Evolutionary conservation across 2,797 vertebrate species (phyloP), one percentile per base, ranked within the genome.

Genomic region (Xyrichtys novacula): DNA sequence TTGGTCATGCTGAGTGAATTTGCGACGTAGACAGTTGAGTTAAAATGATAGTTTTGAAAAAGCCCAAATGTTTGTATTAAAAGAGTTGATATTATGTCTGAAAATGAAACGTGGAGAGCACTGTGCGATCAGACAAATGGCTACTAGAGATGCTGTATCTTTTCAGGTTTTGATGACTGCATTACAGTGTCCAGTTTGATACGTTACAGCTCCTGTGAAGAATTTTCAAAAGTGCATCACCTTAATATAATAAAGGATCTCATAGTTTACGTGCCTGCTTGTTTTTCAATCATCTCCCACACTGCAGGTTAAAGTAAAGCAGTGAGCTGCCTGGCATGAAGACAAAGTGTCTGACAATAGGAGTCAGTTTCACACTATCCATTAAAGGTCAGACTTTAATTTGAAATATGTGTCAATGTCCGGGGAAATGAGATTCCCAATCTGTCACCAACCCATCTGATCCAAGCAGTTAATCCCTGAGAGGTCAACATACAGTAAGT

Each of bases 391-490:
- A 17, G 25, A 23, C 57, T 59, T 17, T n/a, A 36, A 39, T 43
- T 23, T 43, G 25, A 65, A 43, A 36, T 8, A 25, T n/a, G 55
- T 29, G 22, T 58, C 38, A 3, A 9, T 22, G 19, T 44, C 20
- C 5, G 25, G 29, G 19, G 7, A 57, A 50, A 60, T 47, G 56
- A 40, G 29, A 67, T 31, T 56, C 11, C 11, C 22, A 7, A 6
- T 38, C 26, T 17, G 31, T 42, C 16, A 50, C 23, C 20, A n/a
- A n/a, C 49, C 5, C 1, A 61, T 59, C 40, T 28, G n/a, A 76
- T 76, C 56, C 29, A 49, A 60, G 46, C 78, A 76, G 58, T 47
- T 82, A 74, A 84, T 85, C 80, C 82, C 69, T 9, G 23, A 22
- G 34, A 43, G 9, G 57, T 36, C 19, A 60, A 59, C 29, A 76